Percentiles rank a stretch among this genome's conserved stretches.
These are phyloP conservation scores for Sylvia atricapilla DNA, from an alignment of 2,113 vertebrate genomes.

Conservation along the genomic window DNA sequence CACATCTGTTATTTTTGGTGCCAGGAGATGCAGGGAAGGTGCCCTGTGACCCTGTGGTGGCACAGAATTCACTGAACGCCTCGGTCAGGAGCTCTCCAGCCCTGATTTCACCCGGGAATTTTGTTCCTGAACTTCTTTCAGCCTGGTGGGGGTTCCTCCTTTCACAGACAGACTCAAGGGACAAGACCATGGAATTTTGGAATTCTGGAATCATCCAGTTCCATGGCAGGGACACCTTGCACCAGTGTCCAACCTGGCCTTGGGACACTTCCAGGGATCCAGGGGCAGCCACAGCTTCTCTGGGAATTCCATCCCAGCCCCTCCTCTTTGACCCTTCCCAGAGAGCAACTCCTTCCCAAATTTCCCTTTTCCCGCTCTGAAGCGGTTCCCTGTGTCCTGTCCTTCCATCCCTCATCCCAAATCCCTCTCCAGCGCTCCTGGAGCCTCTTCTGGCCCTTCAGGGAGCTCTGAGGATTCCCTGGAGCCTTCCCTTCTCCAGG, in stretches of 20 bases:
- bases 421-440: not conserved
- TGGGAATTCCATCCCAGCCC: not conserved
- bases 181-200: not conserved
- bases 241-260: accelerated
- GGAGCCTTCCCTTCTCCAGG: not conserved
- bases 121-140: too few species aligned
- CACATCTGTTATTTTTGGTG: too few species aligned
- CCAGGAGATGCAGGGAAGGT: too few species aligned
- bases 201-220: accelerated
- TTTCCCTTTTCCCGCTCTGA: too few species aligned
- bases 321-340: not conserved
- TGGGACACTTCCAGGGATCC: not conserved
- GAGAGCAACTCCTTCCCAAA: not conserved
- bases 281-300: not conserved
- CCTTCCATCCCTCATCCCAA: not conserved
- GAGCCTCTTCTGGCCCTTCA: not conserved
- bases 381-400: not conserved
- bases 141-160: too few species aligned
- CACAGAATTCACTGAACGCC: too few species aligned
- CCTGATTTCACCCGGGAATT: too few species aligned
- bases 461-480: not conserved
- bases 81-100: too few species aligned
- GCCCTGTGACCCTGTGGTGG: too few species aligned
- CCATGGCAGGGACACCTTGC: not conserved
- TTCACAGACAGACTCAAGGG: not conserved